Conservation (phyloP, 2,888 invertebrate species). For the Leptogaster cylindrica region DNA sequence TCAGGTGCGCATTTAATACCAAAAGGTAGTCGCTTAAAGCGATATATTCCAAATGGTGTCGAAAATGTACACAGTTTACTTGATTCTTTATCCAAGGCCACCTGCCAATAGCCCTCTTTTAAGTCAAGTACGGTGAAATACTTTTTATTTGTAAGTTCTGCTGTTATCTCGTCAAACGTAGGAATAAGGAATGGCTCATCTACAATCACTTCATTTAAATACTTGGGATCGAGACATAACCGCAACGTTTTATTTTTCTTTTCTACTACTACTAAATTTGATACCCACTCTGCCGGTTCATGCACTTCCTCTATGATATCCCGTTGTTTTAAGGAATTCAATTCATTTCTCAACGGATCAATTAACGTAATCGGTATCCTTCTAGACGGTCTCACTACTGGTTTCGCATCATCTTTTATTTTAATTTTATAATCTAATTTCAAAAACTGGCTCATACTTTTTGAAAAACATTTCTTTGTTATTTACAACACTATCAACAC, state of each 20-base stretch:
- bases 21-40: conserved; percentile 16
- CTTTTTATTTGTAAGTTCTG: conserved; percentile 48
- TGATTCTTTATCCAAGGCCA: conserved; percentile 43
- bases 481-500: too few species aligned
- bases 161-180: conserved; percentile 48
- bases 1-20: conserved; percentile 31
- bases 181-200: conserved; percentile 50
- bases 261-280: conserved; percentile 47
- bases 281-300: not conserved
- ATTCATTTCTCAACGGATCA: conserved; percentile 7
- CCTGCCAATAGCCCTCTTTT: conserved; percentile 47
- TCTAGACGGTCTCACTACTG: conserved; percentile 30
- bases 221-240: conserved; percentile 50
- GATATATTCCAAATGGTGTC: conserved; percentile 44
- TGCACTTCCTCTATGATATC: conserved; percentile 1
- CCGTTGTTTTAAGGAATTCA: conserved; percentile 16
- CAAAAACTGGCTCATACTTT: too few species aligned
- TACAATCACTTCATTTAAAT: conserved; percentile 49
- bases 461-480: too few species aligned
- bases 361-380: conserved; percentile 1
- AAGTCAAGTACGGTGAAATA: conserved; percentile 50
- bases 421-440: conserved; percentile 28
- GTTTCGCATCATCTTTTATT: conserved; percentile 37
- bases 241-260: conserved; percentile 47
- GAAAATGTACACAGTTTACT: conserved; percentile 50